Conservation (phyloP, 2,113 vertebrate genomes). For the Dasyprocta punctata region DNA sequence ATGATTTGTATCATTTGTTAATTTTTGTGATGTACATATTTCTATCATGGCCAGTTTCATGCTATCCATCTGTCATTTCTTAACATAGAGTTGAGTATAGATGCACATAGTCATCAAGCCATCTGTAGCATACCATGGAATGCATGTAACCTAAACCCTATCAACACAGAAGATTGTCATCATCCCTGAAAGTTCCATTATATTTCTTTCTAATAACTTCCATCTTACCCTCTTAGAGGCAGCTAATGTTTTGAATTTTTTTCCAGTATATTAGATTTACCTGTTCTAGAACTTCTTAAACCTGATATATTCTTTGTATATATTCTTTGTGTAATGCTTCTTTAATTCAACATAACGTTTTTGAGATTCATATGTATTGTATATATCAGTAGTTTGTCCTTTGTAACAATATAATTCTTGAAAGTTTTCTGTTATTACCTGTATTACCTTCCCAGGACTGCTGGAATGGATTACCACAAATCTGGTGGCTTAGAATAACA, state of each 20-base stretch:
- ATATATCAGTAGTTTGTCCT: neutral
- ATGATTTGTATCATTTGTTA: conserved; percentile 14
- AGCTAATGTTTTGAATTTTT: conserved; percentile 24
- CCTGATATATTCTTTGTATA: neutral
- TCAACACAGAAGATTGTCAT: conserved; percentile 2
- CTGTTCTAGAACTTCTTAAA: conserved; percentile 28
- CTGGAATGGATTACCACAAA: conserved; percentile 14
- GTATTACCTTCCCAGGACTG: neutral
- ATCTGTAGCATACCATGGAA: neutral
- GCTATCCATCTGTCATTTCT: neutral
- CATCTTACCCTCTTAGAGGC: neutral
- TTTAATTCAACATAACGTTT: conserved; percentile 15
- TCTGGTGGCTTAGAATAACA: neutral
- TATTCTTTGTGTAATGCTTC: conserved; percentile 9
- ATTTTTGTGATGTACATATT: conserved; percentile 23
- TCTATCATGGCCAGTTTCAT: neutral
- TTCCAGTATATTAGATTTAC: neutral
- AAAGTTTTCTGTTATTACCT: conserved; percentile 16
- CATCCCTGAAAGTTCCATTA: conserved; percentile 3
- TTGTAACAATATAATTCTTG: conserved; percentile 3
- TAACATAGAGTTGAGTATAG: neutral
- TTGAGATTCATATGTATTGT: conserved; percentile 1
- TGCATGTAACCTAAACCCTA: neutral
- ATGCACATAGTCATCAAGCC: neutral
- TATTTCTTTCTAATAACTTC: conserved; percentile 34